Evolutionary conservation across 64 coral and sea anemone species (phyloP).

Genomic region (Anthopleura sola): DNA sequence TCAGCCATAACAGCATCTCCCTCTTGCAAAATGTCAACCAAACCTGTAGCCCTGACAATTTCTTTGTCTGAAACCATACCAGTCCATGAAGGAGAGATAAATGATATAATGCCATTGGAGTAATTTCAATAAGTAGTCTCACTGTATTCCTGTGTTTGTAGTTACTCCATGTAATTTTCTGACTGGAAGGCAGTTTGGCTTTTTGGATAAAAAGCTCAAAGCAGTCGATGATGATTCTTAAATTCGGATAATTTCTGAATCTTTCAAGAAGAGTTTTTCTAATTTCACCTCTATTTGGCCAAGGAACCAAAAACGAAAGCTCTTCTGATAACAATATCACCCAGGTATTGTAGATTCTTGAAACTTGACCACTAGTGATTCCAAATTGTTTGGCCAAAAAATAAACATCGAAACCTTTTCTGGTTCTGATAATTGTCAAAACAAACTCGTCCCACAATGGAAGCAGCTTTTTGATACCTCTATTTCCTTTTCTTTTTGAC

Average conservation of each 20-base stretch:
- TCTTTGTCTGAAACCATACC: constrained; percentile 57
- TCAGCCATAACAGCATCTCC: constrained; percentile 73
- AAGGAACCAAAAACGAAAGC: constrained; percentile 70
- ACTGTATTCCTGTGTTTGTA: constrained; percentile 58
- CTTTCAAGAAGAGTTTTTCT: constrained; percentile 33
- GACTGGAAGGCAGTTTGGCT: constrained; percentile 43
- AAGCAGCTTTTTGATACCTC: constrained; percentile 13
- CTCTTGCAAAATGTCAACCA: constrained; percentile 51
- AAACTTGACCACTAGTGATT: constrained; percentile 42
- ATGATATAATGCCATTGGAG: constrained; percentile 66
- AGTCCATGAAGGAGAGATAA: constrained; percentile 70
- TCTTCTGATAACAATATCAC: constrained; percentile 52
- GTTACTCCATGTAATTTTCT: constrained; percentile 65
- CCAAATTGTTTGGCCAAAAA: constrained; percentile 56
- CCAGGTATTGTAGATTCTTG: constrained; percentile 59
- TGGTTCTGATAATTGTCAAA: constrained; percentile 41
- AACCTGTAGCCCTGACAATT: constrained; percentile 48
- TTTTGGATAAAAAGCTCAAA: constrained; percentile 66
- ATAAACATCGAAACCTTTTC: constrained; percentile 48
- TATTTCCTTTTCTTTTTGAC: constrained; percentile 22
- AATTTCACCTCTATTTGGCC: constrained; percentile 34
- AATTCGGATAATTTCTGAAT: constrained; percentile 29
- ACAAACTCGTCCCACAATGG: constrained; percentile 39
- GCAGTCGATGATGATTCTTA: constrained; percentile 53
- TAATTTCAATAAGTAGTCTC: constrained; percentile 64